Conservation (phyloP, 2,888 invertebrate genomes). For the Euphydryas editha region DNA sequence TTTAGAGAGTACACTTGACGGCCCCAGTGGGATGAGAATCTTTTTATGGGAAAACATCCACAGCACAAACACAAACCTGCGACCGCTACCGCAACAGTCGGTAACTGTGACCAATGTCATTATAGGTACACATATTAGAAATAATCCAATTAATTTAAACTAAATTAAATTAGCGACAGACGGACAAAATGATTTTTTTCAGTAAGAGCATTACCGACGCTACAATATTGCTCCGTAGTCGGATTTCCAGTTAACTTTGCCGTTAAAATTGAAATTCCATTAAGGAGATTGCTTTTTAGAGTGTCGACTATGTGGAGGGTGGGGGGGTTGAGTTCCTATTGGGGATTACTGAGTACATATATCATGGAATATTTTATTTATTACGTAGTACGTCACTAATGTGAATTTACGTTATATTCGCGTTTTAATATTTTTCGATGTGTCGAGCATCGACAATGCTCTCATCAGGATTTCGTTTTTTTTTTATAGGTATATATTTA, state of each 20-base stretch:
- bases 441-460: background rate
- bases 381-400: conserved; percentile 7
- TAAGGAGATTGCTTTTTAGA: conserved; percentile 80
- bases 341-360: conserved; percentile 23
- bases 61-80: too few species aligned
- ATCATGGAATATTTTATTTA: conserved; percentile 31
- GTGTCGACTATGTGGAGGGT: conserved; percentile 51
- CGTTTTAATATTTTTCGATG: background rate
- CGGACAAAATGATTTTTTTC: conserved; percentile 35
- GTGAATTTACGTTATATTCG: conserved; percentile 6
- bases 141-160: too few species aligned
- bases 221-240: conserved; percentile 68
- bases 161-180: conserved; percentile 30
- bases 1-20: too few species aligned
- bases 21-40: too few species aligned
- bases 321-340: conserved; percentile 20
- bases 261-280: conserved; percentile 81
- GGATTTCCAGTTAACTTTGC: conserved; percentile 77
- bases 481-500: background rate
- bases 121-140: too few species aligned
- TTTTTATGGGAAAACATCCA: too few species aligned
- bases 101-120: too few species aligned
- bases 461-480: too few species aligned
- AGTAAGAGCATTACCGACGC: conserved; percentile 39
- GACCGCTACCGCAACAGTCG: too few species aligned